Evolutionary conservation across 2,888 invertebrate species (phyloP).

Genomic region (Chalcosyrphus nemorum): DNA sequence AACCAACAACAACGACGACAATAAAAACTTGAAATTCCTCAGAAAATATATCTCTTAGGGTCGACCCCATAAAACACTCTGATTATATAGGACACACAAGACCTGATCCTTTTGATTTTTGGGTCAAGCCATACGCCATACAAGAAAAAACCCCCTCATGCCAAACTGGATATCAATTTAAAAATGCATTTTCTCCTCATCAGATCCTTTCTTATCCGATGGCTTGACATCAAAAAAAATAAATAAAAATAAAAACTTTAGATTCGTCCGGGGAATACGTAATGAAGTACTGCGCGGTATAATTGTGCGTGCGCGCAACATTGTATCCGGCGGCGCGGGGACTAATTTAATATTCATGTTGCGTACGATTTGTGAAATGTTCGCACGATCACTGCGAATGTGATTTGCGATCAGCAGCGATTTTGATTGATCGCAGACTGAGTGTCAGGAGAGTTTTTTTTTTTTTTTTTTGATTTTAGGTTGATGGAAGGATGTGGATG

Average conservation of each 20-base stretch:
- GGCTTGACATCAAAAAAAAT: neutral
- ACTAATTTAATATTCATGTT: constrained; percentile 50
- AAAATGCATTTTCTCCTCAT: constrained; percentile 6
- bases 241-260: neutral
- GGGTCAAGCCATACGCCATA: constrained; percentile 51
- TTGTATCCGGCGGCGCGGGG: neutral
- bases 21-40: constrained; percentile 4
- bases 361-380: constrained; percentile 56
- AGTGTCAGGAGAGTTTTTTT: constrained; percentile 1
- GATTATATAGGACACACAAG: constrained; percentile 39
- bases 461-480: neutral
- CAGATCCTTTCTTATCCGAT: neutral
- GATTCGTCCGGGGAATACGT: neutral
- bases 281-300: neutral
- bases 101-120: constrained; percentile 49
- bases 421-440: constrained; percentile 55
- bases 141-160: too few relatives aligned
- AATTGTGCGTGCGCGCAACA: neutral
- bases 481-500: neutral
- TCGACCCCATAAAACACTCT: constrained; percentile 51
- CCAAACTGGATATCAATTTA: constrained; percentile 37
- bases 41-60: neutral
- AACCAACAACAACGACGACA: neutral
- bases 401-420: constrained; percentile 20
- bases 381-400: constrained; percentile 49